A percentile compares a stretch with the other conserved stretches of the same genome.
Conservation (phyloP, 2,888 invertebrate species). For the Stenodera caucasica region DNA sequence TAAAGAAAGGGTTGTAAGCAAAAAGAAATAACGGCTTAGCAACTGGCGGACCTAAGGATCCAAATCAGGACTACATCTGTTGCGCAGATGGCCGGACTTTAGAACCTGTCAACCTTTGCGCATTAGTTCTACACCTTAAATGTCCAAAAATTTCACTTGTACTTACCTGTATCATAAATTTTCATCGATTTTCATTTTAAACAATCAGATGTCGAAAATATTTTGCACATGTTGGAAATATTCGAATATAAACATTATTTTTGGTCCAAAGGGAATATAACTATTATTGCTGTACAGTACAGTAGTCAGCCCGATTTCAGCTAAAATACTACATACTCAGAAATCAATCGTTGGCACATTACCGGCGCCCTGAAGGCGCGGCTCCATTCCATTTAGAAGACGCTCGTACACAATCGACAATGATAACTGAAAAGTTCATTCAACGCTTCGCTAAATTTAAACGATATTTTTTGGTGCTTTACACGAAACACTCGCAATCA, state of each 20-base stretch:
- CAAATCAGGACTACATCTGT: conserved; percentile 55
- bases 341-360: conserved; percentile 5
- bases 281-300: background rate
- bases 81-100: conserved; percentile 50
- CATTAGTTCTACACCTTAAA: conserved; percentile 33
- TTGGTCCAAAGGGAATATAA: too few species aligned
- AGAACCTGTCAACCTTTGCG: conserved; percentile 31
- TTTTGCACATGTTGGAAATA: too few species aligned
- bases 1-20: conserved; percentile 52
- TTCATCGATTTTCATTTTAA: too few species aligned
- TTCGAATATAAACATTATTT: too few species aligned
- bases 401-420: background rate
- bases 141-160: conserved; percentile 33
- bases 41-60: conserved; percentile 50
- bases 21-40: conserved; percentile 51
- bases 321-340: conserved; percentile 3
- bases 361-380: conserved; percentile 4
- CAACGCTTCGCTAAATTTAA: background rate
- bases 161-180: conserved; percentile 23
- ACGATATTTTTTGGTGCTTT: too few species aligned
- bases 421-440: background rate
- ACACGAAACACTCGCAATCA: too few species aligned
- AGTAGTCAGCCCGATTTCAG: background rate
- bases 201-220: too few species aligned
- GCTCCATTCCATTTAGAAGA: conserved; percentile 4